Evolutionary conservation across 2,113 vertebrate genomes (phyloP).

Genomic region (Sapajus apella): DNA sequence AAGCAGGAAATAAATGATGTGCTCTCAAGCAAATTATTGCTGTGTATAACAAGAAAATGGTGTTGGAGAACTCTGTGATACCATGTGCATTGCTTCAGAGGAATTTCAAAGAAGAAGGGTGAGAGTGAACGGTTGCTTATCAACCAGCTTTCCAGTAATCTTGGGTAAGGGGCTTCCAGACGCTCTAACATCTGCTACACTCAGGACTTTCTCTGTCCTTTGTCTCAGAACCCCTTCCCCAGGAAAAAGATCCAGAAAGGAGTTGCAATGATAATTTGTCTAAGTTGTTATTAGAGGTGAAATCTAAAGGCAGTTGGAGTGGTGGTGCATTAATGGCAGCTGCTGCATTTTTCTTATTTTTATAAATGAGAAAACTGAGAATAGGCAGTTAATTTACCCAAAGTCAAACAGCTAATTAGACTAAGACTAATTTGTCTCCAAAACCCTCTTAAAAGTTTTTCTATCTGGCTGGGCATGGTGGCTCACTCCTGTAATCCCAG

Average conservation of each 20-base stretch:
- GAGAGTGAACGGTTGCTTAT: background rate
- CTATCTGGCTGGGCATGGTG: too few species aligned
- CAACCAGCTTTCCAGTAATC: background rate
- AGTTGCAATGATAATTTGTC: background rate
- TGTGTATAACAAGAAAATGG: background rate
- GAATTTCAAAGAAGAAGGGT: background rate
- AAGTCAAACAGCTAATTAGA: background rate
- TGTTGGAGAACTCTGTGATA: background rate
- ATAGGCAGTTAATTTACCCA: background rate
- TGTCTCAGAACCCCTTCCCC: accelerated
- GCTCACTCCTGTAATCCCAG: too few species aligned
- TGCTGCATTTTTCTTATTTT: background rate
- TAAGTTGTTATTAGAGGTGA: background rate
- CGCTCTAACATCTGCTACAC: too few species aligned
- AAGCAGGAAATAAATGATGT: background rate
- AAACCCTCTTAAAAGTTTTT: background rate
- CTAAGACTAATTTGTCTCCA: background rate
- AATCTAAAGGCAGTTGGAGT: accelerated
- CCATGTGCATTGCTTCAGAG: background rate
- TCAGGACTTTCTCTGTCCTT: background rate
- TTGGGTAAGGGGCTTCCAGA: background rate
- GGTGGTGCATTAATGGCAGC: background rate
- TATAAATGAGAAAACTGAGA: background rate
- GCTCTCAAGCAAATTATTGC: accelerated
- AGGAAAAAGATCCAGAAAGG: background rate